Evolutionary conservation across 2,797 vertebrate species (phyloP).

Genomic region (Anas flavirostris): DNA sequence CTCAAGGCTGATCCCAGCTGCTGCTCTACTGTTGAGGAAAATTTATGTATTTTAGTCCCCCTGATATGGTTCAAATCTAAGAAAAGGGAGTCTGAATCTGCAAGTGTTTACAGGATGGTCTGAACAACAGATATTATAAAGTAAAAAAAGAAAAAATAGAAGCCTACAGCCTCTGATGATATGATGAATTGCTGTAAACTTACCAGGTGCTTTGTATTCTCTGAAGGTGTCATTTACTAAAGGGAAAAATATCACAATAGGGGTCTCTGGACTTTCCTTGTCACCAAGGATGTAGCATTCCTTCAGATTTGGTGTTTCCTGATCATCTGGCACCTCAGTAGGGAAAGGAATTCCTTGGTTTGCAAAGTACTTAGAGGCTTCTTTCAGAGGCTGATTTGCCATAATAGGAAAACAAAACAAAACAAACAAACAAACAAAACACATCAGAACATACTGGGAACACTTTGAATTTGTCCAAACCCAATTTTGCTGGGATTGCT

Average conservation of each 20-base stretch:
- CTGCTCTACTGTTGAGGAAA: background rate
- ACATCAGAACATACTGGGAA: background rate
- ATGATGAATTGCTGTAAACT: background rate
- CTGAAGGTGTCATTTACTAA: constrained; percentile 84
- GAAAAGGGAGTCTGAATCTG: background rate
- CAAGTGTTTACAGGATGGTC: background rate
- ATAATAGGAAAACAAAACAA: background rate
- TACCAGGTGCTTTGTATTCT: constrained; percentile 86
- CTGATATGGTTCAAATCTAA: background rate
- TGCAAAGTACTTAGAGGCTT: constrained; percentile 81
- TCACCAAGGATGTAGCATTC: constrained; percentile 85
- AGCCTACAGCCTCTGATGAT: background rate
- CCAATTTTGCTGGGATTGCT: background rate
- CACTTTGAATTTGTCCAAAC: background rate
- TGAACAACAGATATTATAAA: background rate
- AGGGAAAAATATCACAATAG: constrained; percentile 85
- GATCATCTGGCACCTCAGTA: constrained; percentile 69
- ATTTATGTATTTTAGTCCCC: background rate
- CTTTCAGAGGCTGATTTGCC: constrained; percentile 77
- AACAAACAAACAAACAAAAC: background rate
- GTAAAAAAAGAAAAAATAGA: background rate
- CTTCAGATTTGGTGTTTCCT: constrained; percentile 74
- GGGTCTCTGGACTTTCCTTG: constrained; percentile 76
- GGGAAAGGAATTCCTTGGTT: constrained; percentile 84
- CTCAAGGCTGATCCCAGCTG: background rate